These are phyloP conservation scores for Melanargia galathea DNA, from an alignment of 2,888 invertebrate genomes.

Conservation along the genomic window DNA sequence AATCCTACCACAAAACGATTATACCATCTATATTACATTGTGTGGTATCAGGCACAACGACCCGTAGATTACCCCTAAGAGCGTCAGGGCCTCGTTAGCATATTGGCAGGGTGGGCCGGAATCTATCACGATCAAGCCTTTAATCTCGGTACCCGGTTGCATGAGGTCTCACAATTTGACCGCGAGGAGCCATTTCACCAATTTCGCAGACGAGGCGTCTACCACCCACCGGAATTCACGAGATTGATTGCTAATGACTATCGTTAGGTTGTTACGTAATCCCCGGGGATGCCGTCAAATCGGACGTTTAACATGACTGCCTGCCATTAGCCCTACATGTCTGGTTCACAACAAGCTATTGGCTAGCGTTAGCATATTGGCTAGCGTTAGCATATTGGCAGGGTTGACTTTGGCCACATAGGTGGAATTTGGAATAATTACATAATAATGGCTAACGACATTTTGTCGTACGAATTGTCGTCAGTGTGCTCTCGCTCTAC, in stretches of 20 bases:
- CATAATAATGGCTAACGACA: background rate
- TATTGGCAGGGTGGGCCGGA: too few relatives aligned
- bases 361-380: too few relatives aligned
- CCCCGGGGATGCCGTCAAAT: conserved; percentile 52
- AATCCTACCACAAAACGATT: too few relatives aligned
- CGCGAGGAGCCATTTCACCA: conserved; percentile 66
- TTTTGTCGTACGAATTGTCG: background rate
- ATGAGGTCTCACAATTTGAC: conserved; percentile 49
- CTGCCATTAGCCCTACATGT: conserved; percentile 42
- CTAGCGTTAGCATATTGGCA: too few relatives aligned
- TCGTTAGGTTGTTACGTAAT: conserved; percentile 70
- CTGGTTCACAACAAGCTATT: too few relatives aligned
- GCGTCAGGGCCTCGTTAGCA: too few relatives aligned
- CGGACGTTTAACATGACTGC: conserved; percentile 43
- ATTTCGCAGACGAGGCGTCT: conserved; percentile 46
- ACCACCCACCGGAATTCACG: conserved; percentile 61
- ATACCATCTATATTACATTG: too few relatives aligned
- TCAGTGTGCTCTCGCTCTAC: conserved; percentile 6
- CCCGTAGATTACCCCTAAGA: too few relatives aligned
- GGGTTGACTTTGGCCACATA: too few relatives aligned
- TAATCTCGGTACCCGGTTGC: conserved; percentile 38
- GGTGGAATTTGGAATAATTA: too few relatives aligned
- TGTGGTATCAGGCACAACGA: too few relatives aligned
- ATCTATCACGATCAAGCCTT: conserved; percentile 50
- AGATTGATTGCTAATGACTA: conserved; percentile 78